Evolutionary conservation across 2,888 invertebrate species (phyloP).

Genomic region (Steromphala cineraria): DNA sequence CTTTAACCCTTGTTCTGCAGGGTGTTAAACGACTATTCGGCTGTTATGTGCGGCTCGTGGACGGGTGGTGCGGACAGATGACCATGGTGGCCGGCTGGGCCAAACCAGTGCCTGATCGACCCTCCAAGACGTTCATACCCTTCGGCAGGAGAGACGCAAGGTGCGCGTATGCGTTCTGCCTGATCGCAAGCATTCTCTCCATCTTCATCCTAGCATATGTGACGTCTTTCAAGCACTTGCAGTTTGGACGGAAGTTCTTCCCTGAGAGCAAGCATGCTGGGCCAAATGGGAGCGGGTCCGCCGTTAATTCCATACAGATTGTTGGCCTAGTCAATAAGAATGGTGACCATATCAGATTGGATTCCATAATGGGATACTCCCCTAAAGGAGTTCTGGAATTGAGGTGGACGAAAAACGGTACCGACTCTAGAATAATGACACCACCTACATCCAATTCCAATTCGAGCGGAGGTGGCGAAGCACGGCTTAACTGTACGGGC

Average conservation of each 20-base stretch:
- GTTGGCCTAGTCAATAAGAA: neutral
- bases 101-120: neutral
- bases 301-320: neutral
- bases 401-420: neutral
- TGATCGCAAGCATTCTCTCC: neutral
- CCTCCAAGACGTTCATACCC: neutral
- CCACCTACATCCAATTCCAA: neutral
- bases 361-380: neutral
- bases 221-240: neutral
- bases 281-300: neutral
- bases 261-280: neutral
- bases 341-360: neutral
- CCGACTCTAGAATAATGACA: neutral
- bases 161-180: neutral
- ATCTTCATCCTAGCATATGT: conserved; percentile 1
- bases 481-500: neutral
- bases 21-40: neutral
- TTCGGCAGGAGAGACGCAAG: neutral
- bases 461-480: neutral
- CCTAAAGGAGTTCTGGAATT: neutral
- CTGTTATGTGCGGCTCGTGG: neutral
- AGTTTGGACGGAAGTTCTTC: neutral
- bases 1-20: neutral
- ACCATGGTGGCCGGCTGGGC: neutral
- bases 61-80: neutral